Evolutionary conservation across 2,113 vertebrate species (phyloP).

Genomic region (Lepidothrix coronata): DNA sequence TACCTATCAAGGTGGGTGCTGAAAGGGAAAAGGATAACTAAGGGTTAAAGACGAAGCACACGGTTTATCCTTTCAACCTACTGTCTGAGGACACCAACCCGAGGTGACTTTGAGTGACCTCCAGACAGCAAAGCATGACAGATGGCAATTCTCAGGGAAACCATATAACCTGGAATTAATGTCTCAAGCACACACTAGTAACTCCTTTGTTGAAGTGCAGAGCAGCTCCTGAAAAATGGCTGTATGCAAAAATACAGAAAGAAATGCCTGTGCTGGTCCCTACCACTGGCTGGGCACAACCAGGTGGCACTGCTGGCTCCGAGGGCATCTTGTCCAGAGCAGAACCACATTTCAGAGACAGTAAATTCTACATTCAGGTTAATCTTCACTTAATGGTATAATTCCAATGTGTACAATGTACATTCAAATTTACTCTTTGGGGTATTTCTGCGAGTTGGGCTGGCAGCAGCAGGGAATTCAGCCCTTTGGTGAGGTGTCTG

Average conservation of each 20-base stretch:
- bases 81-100: not conserved
- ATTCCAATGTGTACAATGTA: not conserved
- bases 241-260: not conserved
- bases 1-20: constrained; percentile 90
- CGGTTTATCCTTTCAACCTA: constrained; percentile 16
- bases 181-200: not conserved
- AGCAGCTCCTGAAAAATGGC: not conserved
- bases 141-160: constrained; percentile 48
- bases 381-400: not conserved
- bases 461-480: not conserved
- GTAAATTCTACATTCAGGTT: not conserved
- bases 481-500: rapidly evolving
- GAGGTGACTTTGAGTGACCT: constrained; percentile 4
- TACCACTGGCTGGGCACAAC: rapidly evolving
- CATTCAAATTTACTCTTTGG: not conserved
- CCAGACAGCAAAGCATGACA: constrained; percentile 11
- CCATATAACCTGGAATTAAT: not conserved
- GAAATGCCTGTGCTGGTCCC: rapidly evolving
- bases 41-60: constrained; percentile 70
- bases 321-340: rapidly evolving
- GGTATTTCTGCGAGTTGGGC: not conserved
- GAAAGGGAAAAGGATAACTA: constrained; percentile 79
- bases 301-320: not conserved
- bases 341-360: not conserved
- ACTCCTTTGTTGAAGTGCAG: not conserved